Evolutionary conservation across 2,888 invertebrate species (phyloP).

Genomic region (Orthosia gracilis): DNA sequence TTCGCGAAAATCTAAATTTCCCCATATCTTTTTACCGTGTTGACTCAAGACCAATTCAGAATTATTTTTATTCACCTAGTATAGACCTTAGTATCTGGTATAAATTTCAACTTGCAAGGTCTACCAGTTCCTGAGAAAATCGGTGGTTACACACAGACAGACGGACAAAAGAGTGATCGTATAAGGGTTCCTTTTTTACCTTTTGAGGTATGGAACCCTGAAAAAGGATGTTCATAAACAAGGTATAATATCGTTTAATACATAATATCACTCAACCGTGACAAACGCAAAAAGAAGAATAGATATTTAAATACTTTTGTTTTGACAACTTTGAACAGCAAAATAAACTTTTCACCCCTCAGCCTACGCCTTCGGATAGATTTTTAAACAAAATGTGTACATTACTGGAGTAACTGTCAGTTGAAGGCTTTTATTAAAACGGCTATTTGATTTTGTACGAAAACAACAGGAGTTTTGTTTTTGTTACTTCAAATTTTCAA

Average conservation of each 20-base stretch:
- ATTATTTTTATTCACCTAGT: too few species aligned
- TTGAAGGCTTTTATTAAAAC: constrained; percentile 30
- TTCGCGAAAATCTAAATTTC: too few species aligned
- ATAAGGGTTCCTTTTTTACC: too few species aligned
- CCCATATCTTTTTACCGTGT: too few species aligned
- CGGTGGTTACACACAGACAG: too few species aligned
- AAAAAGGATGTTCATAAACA: not conserved
- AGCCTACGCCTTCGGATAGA: constrained; percentile 15
- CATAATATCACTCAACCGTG: not conserved
- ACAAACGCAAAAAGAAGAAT: constrained; percentile 24
- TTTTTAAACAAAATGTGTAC: constrained; percentile 40
- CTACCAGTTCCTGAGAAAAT: too few species aligned
- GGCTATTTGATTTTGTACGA: constrained; percentile 31
- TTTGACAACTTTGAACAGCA: constrained; percentile 27
- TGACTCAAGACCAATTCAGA: too few species aligned
- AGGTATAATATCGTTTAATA: not conserved
- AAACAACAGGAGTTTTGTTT: constrained; percentile 17
- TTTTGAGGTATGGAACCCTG: too few species aligned
- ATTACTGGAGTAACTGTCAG: constrained; percentile 35
- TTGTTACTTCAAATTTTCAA: constrained; percentile 31
- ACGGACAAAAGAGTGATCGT: too few species aligned
- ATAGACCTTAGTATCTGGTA: too few species aligned
- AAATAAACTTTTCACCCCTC: constrained; percentile 39
- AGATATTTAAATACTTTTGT: constrained; percentile 18
- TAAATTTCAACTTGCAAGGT: too few species aligned